Evolutionary conservation across 1,140 invertebrate genomes (phyloP), one percentile per base, ranked within the genome.

Genomic region (Leptonema lineaticorne): DNA sequence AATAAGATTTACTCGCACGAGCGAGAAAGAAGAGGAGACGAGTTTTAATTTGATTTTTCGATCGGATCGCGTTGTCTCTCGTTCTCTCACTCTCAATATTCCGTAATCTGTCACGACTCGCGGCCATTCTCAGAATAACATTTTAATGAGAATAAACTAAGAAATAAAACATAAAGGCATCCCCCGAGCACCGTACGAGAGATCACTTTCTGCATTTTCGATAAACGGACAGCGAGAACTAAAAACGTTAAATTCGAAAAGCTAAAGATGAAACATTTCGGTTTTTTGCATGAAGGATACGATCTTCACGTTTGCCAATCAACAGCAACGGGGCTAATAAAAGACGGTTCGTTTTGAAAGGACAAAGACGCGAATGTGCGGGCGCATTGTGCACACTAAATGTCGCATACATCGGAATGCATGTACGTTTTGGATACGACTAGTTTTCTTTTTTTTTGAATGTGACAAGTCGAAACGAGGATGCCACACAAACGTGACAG

Each of bases 141-240:
- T 64, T 64, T 64, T 64, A 64, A 64, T 64, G 62, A 64, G 62
- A 64, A 64, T 64, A 64, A 64, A 53, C 62, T 64, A 64, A 64
- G 62, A 64, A 64, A 64, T 64, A 64, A 64, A 64, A 64, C 62
- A 64, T 64, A 26, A 53, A 24, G 20, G 20, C 14, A 53, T 53
- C 50, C 20, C 24, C 22, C 22, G 8, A 22, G 11, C 50, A 26
- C 50, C 18, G 18, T 27, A 8, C 59, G 37, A 6, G 33, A 45
- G 59, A 45, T 45, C 33, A n/a, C 28, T 45, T 45, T 62, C 59
- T 62, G 59, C 59, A 62, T 62, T 41, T 62, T 24, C 37, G 59
- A 62, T 62, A 62, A 62, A 16, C 16, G 28, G 26, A n/a, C 50
- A 11, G 50, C 50, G 1, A 14, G 16, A 45, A 33, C n/a, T n/a